Evolutionary conservation across 2,113 vertebrate genomes (phyloP).

Genomic region (Orthonyx spaldingii): DNA sequence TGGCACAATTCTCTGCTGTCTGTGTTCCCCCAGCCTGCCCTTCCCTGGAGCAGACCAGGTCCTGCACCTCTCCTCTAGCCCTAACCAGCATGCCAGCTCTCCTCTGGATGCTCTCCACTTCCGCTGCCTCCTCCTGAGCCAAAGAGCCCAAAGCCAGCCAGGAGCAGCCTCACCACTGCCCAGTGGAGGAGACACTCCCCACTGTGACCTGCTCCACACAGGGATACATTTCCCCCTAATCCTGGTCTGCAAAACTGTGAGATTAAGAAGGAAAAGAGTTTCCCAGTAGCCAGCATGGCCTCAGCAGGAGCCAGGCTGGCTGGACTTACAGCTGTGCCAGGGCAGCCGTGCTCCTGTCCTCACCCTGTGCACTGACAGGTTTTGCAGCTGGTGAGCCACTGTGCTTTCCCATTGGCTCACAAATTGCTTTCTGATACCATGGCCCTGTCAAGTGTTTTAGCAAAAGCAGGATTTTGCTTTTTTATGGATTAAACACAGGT

Average conservation of each 20-base stretch:
- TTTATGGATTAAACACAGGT: background rate
- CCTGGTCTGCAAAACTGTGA: background rate
- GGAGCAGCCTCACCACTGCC: background rate
- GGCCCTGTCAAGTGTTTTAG: background rate
- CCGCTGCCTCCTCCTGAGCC: background rate
- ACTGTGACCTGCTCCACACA: background rate
- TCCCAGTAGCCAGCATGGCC: background rate
- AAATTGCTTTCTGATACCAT: background rate
- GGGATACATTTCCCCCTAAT: background rate
- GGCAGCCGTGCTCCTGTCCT: background rate
- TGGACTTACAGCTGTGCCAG: background rate
- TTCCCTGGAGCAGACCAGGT: background rate
- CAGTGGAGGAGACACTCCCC: background rate
- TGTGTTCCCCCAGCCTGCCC: background rate
- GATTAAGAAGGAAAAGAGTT: background rate
- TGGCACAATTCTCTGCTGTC: background rate
- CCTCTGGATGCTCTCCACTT: background rate
- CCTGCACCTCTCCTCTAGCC: background rate
- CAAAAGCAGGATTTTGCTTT: background rate
- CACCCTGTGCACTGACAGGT: background rate
- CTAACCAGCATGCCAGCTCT: background rate
- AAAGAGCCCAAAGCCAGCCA: background rate
- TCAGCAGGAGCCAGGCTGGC: background rate
- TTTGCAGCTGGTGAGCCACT: background rate
- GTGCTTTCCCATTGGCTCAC: rapidly evolving